Conservation (phyloP, 1,140 invertebrate genomes). For the Planococcus citri region DNA sequence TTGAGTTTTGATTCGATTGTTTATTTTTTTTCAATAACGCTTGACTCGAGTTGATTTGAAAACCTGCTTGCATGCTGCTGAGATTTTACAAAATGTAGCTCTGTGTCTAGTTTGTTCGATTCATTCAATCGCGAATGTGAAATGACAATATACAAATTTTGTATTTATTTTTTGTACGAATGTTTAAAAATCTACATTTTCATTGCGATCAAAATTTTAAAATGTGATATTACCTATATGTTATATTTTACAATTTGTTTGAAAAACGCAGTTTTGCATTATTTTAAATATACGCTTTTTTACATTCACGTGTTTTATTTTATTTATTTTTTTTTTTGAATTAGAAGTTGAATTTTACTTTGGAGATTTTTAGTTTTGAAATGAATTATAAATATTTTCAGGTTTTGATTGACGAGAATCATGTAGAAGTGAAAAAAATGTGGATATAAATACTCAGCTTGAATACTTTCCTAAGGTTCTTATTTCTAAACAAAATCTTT, state of each 20-base stretch:
- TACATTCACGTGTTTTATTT: not conserved
- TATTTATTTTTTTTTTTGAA: no score
- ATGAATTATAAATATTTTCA: no score
- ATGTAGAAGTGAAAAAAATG: no score
- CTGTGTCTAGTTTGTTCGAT: not conserved
- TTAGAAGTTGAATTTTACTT: no score
- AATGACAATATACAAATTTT: not conserved
- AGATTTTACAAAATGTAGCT: not conserved
- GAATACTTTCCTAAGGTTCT: no score
- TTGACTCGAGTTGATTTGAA: not conserved
- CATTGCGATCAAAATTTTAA: conserved; percentile 12
- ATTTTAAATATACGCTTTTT: conserved; percentile 16
- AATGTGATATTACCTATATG: conserved; percentile 11
- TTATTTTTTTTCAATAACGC: not conserved
- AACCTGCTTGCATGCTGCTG: not conserved
- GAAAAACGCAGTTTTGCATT: conserved; percentile 1
- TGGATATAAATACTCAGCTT: no score
- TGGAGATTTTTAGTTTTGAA: no score
- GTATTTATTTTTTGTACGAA: not conserved
- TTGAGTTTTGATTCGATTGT: not conserved
- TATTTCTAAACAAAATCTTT: no score
- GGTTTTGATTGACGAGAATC: no score
- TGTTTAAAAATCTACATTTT: not conserved
- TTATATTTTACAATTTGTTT: conserved; percentile 14
- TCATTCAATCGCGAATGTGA: not conserved